These are phyloP conservation scores for Parauchenoglanis punctatus DNA, from an alignment of 2,797 vertebrate genomes.

Conservation along the genomic window DNA sequence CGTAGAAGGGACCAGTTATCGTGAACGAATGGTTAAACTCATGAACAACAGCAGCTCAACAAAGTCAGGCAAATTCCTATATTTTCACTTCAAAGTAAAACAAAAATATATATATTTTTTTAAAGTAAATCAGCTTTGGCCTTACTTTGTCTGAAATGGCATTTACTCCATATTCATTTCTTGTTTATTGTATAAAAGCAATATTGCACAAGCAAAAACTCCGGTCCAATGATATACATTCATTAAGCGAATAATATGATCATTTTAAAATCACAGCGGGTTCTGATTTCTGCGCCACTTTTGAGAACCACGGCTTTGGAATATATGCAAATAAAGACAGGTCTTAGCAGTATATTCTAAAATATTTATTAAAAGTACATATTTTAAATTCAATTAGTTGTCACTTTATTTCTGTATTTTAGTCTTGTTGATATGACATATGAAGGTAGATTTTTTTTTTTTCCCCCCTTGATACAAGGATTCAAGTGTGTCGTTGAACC, in stretches of 20 bases:
- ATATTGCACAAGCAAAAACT: not conserved
- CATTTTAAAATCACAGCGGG: not conserved
- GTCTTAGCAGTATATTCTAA: not conserved
- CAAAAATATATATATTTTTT: too few species aligned
- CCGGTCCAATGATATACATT: not conserved
- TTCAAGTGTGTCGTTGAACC: not conserved
- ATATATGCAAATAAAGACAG: not conserved
- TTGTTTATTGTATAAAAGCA: not conserved
- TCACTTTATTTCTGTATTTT: not conserved
- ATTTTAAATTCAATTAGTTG: not conserved
- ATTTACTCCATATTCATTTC: too few species aligned
- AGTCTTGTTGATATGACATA: not conserved
- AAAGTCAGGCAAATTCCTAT: too few species aligned
- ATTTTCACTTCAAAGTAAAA: too few species aligned
- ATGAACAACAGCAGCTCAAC: too few species aligned
- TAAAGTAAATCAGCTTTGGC: too few species aligned
- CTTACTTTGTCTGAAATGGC: too few species aligned
- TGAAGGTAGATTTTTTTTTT: not conserved
- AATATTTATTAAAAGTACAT: not conserved
- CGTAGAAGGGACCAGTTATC: too few species aligned
- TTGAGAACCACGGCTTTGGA: not conserved
- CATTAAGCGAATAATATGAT: not conserved
- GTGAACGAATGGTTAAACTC: too few species aligned
- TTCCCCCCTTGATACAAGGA: not conserved
- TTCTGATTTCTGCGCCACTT: not conserved